Percentiles rank a stretch among this genome's conserved stretches.
These are phyloP conservation scores for Paramormyrops hopkinsi DNA, from an alignment of 2,797 vertebrate species.

Conservation along the genomic window DNA sequence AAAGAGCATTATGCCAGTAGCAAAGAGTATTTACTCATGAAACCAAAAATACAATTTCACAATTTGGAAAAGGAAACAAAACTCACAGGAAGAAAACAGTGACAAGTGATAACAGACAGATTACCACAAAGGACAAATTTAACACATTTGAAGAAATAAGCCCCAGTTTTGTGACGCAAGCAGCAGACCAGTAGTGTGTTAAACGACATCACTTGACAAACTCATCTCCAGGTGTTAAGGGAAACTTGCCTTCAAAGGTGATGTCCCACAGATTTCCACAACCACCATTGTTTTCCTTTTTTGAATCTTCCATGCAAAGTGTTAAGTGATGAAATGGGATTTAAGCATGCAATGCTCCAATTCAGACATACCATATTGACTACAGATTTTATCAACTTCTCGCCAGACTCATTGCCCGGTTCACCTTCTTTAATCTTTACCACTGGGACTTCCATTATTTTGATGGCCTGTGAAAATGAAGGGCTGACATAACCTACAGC, in stretches of 20 bases:
- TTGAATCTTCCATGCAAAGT: conserved; percentile 33
- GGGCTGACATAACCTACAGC: conserved; percentile 33
- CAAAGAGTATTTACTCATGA: not conserved
- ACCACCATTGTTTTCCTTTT: not conserved
- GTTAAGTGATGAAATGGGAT: conserved; percentile 25
- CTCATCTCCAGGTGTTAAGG: conserved; percentile 13
- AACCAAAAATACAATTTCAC: not conserved
- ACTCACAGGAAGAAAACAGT: not conserved
- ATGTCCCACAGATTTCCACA: conserved; percentile 14
- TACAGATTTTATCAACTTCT: conserved; percentile 95
- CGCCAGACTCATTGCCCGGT: conserved; percentile 68
- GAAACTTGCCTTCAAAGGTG: conserved; percentile 10
- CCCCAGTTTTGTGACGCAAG: not conserved
- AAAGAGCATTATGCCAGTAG: not conserved
- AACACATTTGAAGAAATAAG: not conserved
- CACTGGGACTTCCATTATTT: conserved; percentile 94
- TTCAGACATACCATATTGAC: conserved; percentile 85
- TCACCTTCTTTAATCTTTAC: conserved; percentile 92
- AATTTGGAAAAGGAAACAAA: not conserved
- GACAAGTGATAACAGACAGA: not conserved
- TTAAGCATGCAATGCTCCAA: conserved; percentile 49
- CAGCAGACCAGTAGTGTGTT: not conserved
- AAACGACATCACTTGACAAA: not conserved
- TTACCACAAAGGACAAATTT: not conserved
- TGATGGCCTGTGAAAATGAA: conserved; percentile 82